A percentile compares a stretch with the other conserved stretches of the same genome.
Evolutionary conservation across 1,140 invertebrate genomes (phyloP).

Genomic region (Mactra quadrangularis): DNA sequence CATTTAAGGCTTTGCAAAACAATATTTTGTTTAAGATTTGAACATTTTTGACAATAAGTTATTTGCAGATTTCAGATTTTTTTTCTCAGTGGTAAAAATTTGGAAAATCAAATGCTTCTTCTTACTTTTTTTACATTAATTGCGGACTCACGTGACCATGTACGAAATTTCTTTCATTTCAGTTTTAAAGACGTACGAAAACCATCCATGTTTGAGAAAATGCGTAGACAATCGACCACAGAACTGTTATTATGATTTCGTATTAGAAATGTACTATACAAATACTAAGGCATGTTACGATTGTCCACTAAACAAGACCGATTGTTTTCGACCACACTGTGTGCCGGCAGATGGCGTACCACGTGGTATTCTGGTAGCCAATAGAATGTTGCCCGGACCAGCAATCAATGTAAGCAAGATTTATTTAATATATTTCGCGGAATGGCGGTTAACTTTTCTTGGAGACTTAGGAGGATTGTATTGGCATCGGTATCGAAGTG

Average conservation of each 20-base stretch:
- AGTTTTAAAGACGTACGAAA: conserved; percentile 59
- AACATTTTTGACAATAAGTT: too few species aligned
- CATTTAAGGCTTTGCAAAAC: too few species aligned
- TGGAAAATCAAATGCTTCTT: too few species aligned
- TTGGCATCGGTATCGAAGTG: too few species aligned
- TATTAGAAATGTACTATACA: conserved; percentile 91
- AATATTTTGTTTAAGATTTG: too few species aligned
- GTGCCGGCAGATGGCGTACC: conserved; percentile 92
- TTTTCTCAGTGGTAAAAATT: too few species aligned
- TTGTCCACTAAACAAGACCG: conserved; percentile 90
- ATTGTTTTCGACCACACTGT: conserved; percentile 92
- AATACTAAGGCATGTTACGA: conserved; percentile 91
- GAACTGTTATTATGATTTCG: conserved; percentile 89
- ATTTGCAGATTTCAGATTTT: too few species aligned
- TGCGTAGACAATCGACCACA: conserved; percentile 89
- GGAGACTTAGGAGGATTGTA: too few species aligned
- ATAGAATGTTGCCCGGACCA: conserved; percentile 94
- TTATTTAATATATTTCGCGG: neutral
- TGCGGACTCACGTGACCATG: too few species aligned
- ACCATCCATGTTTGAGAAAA: conserved; percentile 88
- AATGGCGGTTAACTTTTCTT: too few species aligned
- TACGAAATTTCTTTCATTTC: neutral
- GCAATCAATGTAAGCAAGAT: conserved; percentile 87
- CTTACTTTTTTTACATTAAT: too few species aligned
- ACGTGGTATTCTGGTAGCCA: conserved; percentile 91